Evolutionary conservation across 2,113 vertebrate genomes (phyloP), one percentile per base, ranked within the genome.

Genomic region (Clarias batrachus): DNA sequence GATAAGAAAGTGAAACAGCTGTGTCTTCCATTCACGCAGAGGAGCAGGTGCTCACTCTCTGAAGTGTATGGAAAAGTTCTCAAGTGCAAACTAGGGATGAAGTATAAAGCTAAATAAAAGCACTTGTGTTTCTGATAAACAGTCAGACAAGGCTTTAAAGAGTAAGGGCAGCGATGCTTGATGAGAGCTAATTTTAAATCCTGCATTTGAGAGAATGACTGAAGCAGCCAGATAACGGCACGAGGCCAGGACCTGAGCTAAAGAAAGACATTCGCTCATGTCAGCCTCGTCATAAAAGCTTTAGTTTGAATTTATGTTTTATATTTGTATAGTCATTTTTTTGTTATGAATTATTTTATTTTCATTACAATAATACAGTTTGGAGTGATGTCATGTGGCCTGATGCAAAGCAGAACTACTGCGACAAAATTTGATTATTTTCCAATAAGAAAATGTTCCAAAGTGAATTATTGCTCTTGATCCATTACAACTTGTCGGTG

Each of bases 131-230:
- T 81, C 81, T 81, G 17, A 88, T 73, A 76, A 68, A 65, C 78
- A 56, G 68, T 65, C 52, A 82, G 60, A 76, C 25, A 60, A 37
- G 48, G 59, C 83, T 81, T 82, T 41, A 74, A 85, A 85, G 54
- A 54, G 56, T 30, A 66, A 66, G 68, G 41, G 66, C 77, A 88
- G 56, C 9, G 14, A 33, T 74, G 76, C 65, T 56, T 54, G 82
- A 88, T 70, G 23, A 41, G 48, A 81, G 56, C 86, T 83, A 87
- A 87, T 85, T 89, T 85, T 89, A 89, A 89, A 85, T 60, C 66
- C 68, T 79, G n/a, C 73, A 80, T 79, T 59, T 78, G 62, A 83
- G 56, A 23, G 57, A 27, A 73, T 33, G 30, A 54, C 27, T 63
- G 77, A 41, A 65, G 74, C 73, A 79, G 76, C 76, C 81, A 76